Evolutionary conservation across 2,888 invertebrate species (phyloP).

Genomic region (Hirtodrosophila confusa): DNA sequence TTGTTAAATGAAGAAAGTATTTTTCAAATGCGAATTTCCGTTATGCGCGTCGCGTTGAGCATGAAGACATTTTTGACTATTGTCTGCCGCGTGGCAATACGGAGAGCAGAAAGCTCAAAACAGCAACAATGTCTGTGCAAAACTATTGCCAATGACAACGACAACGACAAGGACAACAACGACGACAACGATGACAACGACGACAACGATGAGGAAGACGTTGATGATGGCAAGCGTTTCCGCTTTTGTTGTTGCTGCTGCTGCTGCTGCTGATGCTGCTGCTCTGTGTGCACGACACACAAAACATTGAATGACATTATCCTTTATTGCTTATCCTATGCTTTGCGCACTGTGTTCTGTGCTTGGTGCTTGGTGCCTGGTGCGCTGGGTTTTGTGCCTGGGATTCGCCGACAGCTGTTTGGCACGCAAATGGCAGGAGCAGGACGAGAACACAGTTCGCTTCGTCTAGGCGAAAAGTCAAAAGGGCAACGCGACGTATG

Average conservation of each 20-base stretch:
- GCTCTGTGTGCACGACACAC: constrained; percentile 65
- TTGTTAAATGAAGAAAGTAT: constrained; percentile 80
- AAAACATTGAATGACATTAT: constrained; percentile 82
- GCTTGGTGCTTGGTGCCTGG: constrained; percentile 6
- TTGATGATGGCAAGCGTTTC: constrained; percentile 77
- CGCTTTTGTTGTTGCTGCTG: constrained; percentile 53
- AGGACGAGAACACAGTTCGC: constrained; percentile 12
- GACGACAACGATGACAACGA: constrained; percentile 17
- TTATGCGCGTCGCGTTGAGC: constrained; percentile 76
- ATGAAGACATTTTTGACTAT: constrained; percentile 78
- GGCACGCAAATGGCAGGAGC: constrained; percentile 62
- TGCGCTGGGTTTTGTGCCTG: constrained; percentile 11
- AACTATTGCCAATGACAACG: constrained; percentile 78
- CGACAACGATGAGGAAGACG: constrained; percentile 55
- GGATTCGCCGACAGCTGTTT: constrained; percentile 59
- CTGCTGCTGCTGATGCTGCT: constrained; percentile 22
- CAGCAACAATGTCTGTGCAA: constrained; percentile 69
- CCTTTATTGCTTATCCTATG: constrained; percentile 82
- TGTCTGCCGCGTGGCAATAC: constrained; percentile 61
- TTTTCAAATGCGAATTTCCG: constrained; percentile 80
- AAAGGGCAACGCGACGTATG: constrained; percentile 76
- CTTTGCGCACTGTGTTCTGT: constrained; percentile 44
- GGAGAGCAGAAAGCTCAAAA: constrained; percentile 58
- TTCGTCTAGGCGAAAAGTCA: constrained; percentile 64
- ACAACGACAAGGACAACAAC: constrained; percentile 39